Base-by-base conservation (phyloP, 1,140 invertebrate species). In the Radopholus similis region DNA sequence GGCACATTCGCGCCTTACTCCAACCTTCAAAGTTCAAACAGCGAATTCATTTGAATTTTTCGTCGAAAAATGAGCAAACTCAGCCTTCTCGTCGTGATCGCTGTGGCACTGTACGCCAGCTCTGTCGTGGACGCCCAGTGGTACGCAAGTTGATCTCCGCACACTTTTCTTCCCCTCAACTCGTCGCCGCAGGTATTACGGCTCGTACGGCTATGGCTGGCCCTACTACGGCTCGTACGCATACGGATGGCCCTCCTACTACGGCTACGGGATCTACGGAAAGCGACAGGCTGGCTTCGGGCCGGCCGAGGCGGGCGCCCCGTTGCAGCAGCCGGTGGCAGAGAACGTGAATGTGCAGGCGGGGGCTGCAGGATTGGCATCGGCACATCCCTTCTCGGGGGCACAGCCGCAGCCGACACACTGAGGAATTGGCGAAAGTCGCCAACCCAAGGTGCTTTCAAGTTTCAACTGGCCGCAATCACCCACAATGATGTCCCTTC, bases 221-320 rank as follows among this genome's bases (percentile, higher is more conserved):
- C 47, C 47, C 23, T 51, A 51, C 21, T 51, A 51, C 47, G 47
- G 47, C 47, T 51, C 23, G 8, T 51, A 21, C 21, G 5, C 42
- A n/a, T 47, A 47, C 3, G 18, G n/a, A 23, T 51, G 47, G 47
- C 47, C 47, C 47, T 21, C 9, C 47, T 51, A 51, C 47, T 8
- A 28, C 44, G 44, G 44, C 26, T n/a, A 23, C 44, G 44, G 44
- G 23, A 26, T 26, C 30, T 51, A 51, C 47, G 47, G 21, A 11
- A 51, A 51, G 47, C 47, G 47, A 21, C 47, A 51, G 47, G 47
- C 47, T 21, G 47, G 47, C 47, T 51, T 51, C 30, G 47, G 30
- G 47, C 47, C 47, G 18, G 47, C n/a, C n/a, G n/a, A n/a, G n/a
- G n/a, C n/a, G n/a, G n/a, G n/a, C n/a, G n/a, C n/a, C n/a, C n/a